Evolutionary conservation across 2,888 invertebrate genomes (phyloP).

Genomic region (Clunio marinus): DNA sequence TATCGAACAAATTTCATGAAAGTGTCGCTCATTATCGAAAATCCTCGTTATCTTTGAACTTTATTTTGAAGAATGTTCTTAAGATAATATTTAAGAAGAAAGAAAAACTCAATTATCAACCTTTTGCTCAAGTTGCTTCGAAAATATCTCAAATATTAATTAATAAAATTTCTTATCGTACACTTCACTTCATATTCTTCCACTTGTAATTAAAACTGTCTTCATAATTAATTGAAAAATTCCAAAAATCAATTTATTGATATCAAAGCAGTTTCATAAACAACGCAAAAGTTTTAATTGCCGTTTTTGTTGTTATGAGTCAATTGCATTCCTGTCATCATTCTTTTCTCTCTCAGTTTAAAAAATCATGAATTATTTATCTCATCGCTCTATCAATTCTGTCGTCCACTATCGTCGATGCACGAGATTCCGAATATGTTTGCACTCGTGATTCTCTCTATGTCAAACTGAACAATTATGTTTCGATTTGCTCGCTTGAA

Average conservation of each 20-base stretch:
- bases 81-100: too few relatives aligned
- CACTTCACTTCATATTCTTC: not conserved
- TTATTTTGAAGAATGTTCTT: too few relatives aligned
- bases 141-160: too few relatives aligned
- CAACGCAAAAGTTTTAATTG: not conserved
- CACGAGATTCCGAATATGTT: slow-evolving; percentile 33
- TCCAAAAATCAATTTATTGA: not conserved
- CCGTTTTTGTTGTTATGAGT: too few relatives aligned
- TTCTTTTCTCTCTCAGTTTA: not conserved
- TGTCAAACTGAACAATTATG: slow-evolving; percentile 27
- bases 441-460: not conserved
- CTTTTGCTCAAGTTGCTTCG: too few relatives aligned
- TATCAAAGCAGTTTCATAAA: not conserved
- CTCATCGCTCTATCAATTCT: not conserved
- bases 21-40: too few relatives aligned
- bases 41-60: too few relatives aligned
- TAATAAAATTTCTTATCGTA: not conserved
- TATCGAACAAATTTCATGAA: too few relatives aligned
- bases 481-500: slow-evolving; percentile 15
- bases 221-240: slow-evolving; percentile 4
- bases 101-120: too few relatives aligned
- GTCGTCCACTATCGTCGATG: not conserved
- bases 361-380: slow-evolving; percentile 2
- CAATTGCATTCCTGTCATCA: too few relatives aligned
- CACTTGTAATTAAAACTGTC: not conserved